Percentiles rank a stretch among this genome's conserved stretches.
phyloP scores from a whole-genome alignment of 1,140 invertebrate species.

The Thaumetopoea pityocampa region DNA sequence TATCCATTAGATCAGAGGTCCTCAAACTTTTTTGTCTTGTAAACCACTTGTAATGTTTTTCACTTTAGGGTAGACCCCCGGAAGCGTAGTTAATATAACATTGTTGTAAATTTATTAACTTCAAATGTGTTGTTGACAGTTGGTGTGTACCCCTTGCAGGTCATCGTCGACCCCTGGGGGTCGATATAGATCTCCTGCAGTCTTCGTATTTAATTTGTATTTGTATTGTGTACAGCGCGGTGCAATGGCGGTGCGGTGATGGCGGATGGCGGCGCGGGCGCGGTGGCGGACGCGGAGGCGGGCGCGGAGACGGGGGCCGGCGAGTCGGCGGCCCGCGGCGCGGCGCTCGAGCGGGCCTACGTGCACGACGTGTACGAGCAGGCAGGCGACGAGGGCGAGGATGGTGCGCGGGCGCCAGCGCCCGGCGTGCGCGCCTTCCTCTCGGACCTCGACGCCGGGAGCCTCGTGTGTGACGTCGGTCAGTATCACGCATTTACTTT shows the following conservation, averaged over 20 bases:
- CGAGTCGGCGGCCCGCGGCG: slow-evolving; percentile 70
- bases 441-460: slow-evolving; percentile 90
- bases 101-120: no score
- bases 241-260: slow-evolving; percentile 65
- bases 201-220: no score
- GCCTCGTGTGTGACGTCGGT: slow-evolving; percentile 95
- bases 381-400: slow-evolving; percentile 78
- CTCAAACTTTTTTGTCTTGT: no score
- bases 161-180: no score
- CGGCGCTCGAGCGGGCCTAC: slow-evolving; percentile 94
- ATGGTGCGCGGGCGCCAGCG: slow-evolving; percentile 85
- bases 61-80: no score
- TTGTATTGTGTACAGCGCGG: slow-evolving; percentile 42
- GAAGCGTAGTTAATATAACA: no score
- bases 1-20: no score
- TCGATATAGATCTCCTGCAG: no score
- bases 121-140: no score
- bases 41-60: no score
- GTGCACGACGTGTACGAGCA: slow-evolving; percentile 97
- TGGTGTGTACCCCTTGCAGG: no score
- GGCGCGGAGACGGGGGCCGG: slow-evolving; percentile 40
- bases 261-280: slow-evolving; percentile 46
- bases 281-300: slow-evolving; percentile 35
- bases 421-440: slow-evolving; percentile 92
- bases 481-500: slow-evolving; percentile 44